A percentile compares a stretch with the other conserved stretches of the same genome.
These are phyloP conservation scores for Vanessa cardui DNA, from an alignment of 2,888 invertebrate genomes.

Conservation along the genomic window DNA sequence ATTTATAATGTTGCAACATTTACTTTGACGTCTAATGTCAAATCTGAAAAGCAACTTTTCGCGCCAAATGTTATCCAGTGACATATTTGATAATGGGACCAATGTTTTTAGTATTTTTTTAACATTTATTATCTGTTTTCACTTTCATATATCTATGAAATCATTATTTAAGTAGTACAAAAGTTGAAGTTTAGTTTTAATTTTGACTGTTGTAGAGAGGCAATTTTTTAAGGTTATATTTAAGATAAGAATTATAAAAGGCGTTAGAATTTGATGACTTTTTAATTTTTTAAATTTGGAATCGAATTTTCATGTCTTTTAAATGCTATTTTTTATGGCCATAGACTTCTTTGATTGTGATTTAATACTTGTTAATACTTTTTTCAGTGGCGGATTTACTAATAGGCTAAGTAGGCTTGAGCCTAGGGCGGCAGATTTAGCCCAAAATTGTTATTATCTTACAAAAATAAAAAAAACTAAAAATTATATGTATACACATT, in stretches of 20 bases:
- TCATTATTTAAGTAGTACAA: slow-evolving; percentile 15
- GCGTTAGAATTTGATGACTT: no score
- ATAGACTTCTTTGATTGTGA: slow-evolving; percentile 24
- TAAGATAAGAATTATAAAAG: background rate
- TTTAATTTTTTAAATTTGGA: background rate
- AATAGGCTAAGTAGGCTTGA: no score
- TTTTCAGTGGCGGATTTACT: no score
- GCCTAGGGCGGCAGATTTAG: no score
- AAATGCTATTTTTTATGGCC: slow-evolving; percentile 3
- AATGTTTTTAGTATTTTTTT: background rate
- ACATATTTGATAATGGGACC: slow-evolving; percentile 1
- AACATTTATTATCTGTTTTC: background rate
- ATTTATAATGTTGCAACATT: background rate
- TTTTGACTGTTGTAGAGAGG: slow-evolving; percentile 24
- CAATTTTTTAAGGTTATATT: slow-evolving; percentile 2
- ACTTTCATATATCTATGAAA: background rate
- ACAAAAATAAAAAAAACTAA: no score
- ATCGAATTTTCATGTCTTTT: background rate
- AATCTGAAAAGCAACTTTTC: background rate
- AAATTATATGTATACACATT: no score
- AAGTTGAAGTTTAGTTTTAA: slow-evolving; percentile 17
- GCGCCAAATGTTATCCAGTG: slow-evolving; percentile 11
- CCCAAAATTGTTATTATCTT: no score
- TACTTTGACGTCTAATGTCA: background rate
- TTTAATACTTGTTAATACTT: no score